Conservation (phyloP, 1,140 invertebrate species). For the Hypsibius dujardini region DNA sequence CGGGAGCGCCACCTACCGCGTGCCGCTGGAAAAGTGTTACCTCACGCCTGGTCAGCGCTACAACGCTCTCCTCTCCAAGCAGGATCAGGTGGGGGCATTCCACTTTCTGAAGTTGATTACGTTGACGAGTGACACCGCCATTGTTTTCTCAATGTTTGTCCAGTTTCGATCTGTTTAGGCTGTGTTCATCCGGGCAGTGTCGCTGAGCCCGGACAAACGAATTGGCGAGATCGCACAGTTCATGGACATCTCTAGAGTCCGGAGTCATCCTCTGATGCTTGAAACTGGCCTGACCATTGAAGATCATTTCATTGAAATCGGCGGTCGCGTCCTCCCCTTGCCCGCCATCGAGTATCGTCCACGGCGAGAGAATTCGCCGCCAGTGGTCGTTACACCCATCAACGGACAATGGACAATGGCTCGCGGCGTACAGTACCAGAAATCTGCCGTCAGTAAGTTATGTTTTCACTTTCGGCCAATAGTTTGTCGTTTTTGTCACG, state of each 20-base stretch:
- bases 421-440: background rate
- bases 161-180: slow-evolving; percentile 7
- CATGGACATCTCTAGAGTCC: background rate
- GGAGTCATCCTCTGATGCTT: background rate
- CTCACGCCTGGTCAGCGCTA: slow-evolving; percentile 1
- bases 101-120: background rate
- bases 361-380: background rate
- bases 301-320: background rate
- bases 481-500: no score
- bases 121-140: background rate
- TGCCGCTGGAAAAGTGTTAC: background rate
- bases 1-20: background rate
- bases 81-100: slow-evolving; percentile 2
- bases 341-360: background rate
- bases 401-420: slow-evolving; percentile 1
- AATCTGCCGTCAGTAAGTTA: background rate
- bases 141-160: background rate
- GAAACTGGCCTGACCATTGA: background rate
- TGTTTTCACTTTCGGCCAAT: background rate
- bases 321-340: background rate
- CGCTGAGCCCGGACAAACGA: background rate
- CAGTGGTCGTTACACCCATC: background rate
- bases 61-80: background rate
- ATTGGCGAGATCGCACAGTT: background rate
- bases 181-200: background rate